Base-by-base conservation (phyloP, 2,797 vertebrate genomes). In the Anguilla megastoma region DNA sequence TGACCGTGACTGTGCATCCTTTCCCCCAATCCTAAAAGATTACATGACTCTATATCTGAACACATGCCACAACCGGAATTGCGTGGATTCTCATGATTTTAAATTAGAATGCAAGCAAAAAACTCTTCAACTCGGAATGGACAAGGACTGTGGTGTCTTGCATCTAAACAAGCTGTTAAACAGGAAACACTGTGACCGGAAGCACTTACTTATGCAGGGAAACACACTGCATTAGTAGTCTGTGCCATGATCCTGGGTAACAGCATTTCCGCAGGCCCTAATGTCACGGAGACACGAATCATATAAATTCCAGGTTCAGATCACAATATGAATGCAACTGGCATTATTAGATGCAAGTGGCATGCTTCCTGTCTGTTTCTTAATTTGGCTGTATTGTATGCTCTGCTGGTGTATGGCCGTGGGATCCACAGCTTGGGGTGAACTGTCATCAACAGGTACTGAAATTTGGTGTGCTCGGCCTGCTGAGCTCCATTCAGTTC, bases 111-210 rank as follows among this genome's bases (percentile, higher is more conserved):
- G 48, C 18, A 83, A 84, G 48, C 5, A 84, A 33, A 84, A 74
- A 45, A n/a, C 63, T 33, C 36, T 83, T 48, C 21, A 84, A 16
- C 66, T 14, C 27, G 27, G n/a, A 84, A 74, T 88, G 82, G 82
- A 71, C 82, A 74, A 71, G 18, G 63, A 33, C 0, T 21, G 74
- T 48, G 87, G 27, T 33, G 63, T 48, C 63, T 30, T 85, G 83
- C 87, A 88, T 88, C 82, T 74, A 84, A 88, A 88, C 84, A 76
- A 74, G 87, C 63, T 76, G 82, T 84, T 88, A 41, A 74, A 74
- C 63, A 88, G 82, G 87, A 85, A 54, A 84, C 45, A 18, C 63
- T 21, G 48, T 36, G 66, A n/a, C 48, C 52, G 48, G 63, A 54
- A 36, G 82, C 48, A 33, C 14, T 66, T 76, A 76, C 85, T 88